Base-by-base conservation (phyloP, 2,888 invertebrate genomes). In the Antheraea yamamai region DNA sequence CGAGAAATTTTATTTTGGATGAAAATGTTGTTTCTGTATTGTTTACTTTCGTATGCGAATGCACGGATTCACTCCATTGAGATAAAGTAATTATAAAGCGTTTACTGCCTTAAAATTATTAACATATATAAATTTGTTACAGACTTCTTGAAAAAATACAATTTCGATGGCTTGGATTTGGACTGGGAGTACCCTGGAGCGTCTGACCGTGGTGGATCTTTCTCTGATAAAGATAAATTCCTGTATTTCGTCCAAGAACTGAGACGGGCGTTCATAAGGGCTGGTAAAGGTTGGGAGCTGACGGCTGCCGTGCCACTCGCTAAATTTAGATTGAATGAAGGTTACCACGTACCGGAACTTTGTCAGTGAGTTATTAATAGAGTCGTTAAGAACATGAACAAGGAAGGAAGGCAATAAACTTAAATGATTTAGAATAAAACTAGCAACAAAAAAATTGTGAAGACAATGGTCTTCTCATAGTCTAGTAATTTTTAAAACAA, bases 181-280 rank as follows among this genome's bases (percentile, higher is more conserved):
- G 98, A 98, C 86, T 98, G 98, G 98, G 98, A 98, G 89, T 98
- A 98, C 87, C 98, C 98, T 1, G 98, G 97, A 0, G 98, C 98
- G 0, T 96, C 97, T 0, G 98, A 98, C 89, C 96, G 98, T 52
- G 98, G 98, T 12, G 98, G 98, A 61, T 96, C 96, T 75, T 98
- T 96, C 89, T 96, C 97, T 18, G 98, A 98, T 90, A 98, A 98
- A 89, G 97, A 98, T 83, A 95, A 96, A 77, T 98, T 98, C 92
- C 95, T 97, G 64, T 98, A 96, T 87, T 96, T 98, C 79, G 98
- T 98, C 0, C 96, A 98, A 86, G 98, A 98, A 88, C 85, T 98
- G 79, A 95, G 96, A 78, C 95, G 97, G 39, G 98, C 98, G 1
- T 98, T 98, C 86, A 96, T 97, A 87, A 96, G 96, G 64, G 96